Percentiles rank a stretch among this genome's conserved stretches.
Conservation (phyloP, 2,113 vertebrate species). For the Gopherus flavomarginatus region DNA sequence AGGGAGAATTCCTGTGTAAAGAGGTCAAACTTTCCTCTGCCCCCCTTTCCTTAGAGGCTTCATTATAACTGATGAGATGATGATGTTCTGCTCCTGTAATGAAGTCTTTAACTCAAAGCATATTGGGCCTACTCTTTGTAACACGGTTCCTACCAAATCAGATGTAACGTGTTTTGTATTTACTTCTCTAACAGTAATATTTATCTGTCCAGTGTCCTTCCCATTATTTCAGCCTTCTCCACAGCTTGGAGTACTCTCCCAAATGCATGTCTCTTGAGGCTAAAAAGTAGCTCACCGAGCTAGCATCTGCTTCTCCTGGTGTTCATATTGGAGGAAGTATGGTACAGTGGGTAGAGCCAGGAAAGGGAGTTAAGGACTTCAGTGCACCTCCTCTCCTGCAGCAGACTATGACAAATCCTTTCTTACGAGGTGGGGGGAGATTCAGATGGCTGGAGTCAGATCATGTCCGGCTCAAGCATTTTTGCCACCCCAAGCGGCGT, state of each 20-base stretch:
- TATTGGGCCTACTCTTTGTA: neutral
- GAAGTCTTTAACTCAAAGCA: neutral
- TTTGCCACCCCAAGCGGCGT: too few relatives aligned
- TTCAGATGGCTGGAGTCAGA: neutral
- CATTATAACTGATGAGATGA: slow-evolving; percentile 31
- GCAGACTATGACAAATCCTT: neutral
- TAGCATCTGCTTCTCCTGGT: neutral
- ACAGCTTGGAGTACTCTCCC: neutral
- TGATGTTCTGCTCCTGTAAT: slow-evolving; percentile 18
- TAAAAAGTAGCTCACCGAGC: neutral
- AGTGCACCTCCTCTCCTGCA: neutral
- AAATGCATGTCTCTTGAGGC: neutral
- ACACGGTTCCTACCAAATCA: neutral
- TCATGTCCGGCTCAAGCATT: too few relatives aligned
- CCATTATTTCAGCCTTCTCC: neutral
- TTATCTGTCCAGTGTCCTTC: neutral
- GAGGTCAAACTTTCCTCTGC: neutral
- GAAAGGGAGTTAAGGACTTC: rapidly evolving
- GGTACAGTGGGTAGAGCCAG: neutral
- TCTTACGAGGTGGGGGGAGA: neutral
- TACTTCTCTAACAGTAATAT: neutral
- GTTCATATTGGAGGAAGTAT: neutral
- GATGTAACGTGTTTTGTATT: neutral
- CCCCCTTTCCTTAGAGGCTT: neutral
- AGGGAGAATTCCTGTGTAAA: neutral